A percentile compares a stretch with the other conserved stretches of the same genome.
These are phyloP conservation scores for Leontocebus nigricollis DNA, from an alignment of 2,797 vertebrate genomes.

Conservation along the genomic window DNA sequence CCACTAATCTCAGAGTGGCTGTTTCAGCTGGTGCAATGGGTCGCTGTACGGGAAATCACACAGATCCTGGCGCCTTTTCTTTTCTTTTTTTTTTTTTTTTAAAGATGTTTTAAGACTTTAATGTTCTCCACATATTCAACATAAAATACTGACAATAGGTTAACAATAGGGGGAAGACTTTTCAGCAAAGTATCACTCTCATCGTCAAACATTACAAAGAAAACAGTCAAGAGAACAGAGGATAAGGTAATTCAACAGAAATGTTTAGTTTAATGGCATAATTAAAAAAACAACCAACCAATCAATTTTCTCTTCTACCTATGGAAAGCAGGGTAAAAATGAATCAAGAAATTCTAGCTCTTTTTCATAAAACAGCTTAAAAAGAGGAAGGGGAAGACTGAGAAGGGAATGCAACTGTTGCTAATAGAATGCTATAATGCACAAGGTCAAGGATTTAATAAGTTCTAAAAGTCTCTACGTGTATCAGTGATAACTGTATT, in stretches of 20 bases:
- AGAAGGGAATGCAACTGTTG: neutral
- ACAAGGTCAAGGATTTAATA: neutral
- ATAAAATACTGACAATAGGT: constrained; percentile 22
- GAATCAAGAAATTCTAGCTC: neutral
- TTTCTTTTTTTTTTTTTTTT: too few relatives aligned
- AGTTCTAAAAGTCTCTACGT: neutral
- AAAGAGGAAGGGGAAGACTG: neutral
- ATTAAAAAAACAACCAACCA: neutral
- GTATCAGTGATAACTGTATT: neutral
- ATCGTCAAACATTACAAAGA: neutral
- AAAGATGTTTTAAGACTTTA: constrained; percentile 51
- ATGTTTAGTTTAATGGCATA: neutral
- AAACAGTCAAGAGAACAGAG: neutral
- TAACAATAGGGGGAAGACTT: neutral
- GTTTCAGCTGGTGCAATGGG: too few relatives aligned
- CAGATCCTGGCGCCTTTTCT: too few relatives aligned
- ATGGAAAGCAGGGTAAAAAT: neutral
- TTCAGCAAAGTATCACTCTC: neutral
- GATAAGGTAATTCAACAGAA: neutral
- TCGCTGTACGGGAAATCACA: too few relatives aligned
- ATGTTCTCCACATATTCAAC: neutral
- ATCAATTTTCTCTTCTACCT: neutral
- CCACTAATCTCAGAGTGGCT: too few relatives aligned
- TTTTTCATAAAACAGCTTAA: neutral
- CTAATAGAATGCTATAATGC: neutral